A percentile compares a stretch with the other conserved stretches of the same genome.
phyloP scores from a whole-genome alignment of 2,797 vertebrate genomes.

The Syngnathus rostellatus region DNA sequence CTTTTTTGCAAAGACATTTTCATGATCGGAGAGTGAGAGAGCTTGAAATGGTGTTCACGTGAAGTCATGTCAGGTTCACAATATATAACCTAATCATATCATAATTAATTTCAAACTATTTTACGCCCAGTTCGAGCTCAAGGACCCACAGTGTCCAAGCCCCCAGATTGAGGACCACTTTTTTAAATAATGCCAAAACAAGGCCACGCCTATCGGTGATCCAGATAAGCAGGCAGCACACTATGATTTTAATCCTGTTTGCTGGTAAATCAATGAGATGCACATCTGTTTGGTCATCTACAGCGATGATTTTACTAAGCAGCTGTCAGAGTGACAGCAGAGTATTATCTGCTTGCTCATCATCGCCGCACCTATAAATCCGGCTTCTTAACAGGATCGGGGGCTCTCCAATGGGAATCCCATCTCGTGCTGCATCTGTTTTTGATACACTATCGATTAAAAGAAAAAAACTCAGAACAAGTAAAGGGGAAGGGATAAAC shows the following conservation, averaged over 20 bases:
- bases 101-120: not conserved
- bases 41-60: not conserved
- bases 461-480: constrained; percentile 11
- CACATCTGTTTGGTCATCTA: constrained; percentile 64
- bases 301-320: constrained; percentile 52
- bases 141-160: not conserved
- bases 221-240: constrained; percentile 32
- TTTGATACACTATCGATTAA: constrained; percentile 5
- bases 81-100: not conserved
- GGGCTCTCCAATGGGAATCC: not conserved
- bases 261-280: constrained; percentile 29
- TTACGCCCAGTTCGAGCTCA: not conserved
- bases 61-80: no score
- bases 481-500: constrained; percentile 20
- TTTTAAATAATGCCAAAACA: constrained; percentile 29
- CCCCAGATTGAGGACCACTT: constrained; percentile 19
- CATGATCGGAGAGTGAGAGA: not conserved
- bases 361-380: constrained; percentile 55
- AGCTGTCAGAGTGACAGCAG: constrained; percentile 63
- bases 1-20: no score
- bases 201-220: constrained; percentile 41
- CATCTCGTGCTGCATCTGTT: not conserved
- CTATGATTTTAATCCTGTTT: constrained; percentile 50
- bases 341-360: constrained; percentile 54
- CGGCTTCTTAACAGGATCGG: constrained; percentile 54